Evolutionary conservation across 2,888 invertebrate species (phyloP).

Genomic region (Calameuta pallipes): DNA sequence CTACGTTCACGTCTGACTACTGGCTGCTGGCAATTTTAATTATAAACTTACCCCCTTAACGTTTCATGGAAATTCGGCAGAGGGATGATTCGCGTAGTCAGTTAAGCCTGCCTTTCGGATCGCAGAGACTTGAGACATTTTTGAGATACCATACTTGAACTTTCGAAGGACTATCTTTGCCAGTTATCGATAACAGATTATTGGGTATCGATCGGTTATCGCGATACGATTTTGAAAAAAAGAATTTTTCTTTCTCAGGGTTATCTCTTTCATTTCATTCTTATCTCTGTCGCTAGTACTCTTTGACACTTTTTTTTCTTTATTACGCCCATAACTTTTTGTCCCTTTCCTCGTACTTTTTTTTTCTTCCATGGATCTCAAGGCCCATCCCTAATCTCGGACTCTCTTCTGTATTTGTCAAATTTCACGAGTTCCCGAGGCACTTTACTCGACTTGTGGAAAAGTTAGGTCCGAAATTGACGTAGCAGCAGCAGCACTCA

Average conservation of each 20-base stretch:
- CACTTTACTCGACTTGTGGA: neutral
- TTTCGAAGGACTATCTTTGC: neutral
- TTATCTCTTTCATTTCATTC: neutral
- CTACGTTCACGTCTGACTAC: neutral
- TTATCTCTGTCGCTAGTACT: neutral
- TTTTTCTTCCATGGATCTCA: neutral
- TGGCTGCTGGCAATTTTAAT: neutral
- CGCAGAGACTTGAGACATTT: neutral
- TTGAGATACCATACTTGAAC: neutral
- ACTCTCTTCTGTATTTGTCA: neutral
- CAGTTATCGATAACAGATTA: neutral
- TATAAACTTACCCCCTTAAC: neutral
- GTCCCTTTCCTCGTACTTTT: neutral
- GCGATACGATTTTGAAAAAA: neutral
- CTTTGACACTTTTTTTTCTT: neutral
- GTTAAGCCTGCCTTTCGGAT: neutral
- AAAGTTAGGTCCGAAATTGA: neutral
- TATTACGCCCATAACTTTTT: neutral
- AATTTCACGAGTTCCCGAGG: neutral
- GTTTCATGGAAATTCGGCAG: neutral
- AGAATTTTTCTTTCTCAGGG: neutral
- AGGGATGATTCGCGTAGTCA: neutral
- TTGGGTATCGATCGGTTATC: neutral
- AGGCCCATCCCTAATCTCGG: neutral
- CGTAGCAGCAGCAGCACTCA: neutral